These are phyloP conservation scores for Epistrophella euchroma DNA, from an alignment of 2,888 invertebrate genomes.

Conservation along the genomic window DNA sequence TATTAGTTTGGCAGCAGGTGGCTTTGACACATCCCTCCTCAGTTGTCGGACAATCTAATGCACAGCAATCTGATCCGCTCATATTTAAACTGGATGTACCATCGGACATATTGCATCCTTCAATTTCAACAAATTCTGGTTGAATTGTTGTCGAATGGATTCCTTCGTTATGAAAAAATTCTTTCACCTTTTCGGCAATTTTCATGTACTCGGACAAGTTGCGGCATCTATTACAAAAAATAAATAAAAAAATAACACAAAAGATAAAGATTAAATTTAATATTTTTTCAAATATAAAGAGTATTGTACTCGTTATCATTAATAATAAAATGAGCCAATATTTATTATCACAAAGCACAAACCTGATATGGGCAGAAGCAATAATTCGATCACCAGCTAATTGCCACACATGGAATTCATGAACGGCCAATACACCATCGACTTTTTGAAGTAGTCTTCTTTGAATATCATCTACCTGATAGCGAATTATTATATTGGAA, in stretches of 20 bases:
- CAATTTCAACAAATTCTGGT: constrained; percentile 97
- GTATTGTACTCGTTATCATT: background rate
- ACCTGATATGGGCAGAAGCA: constrained; percentile 98
- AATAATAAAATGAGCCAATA: background rate
- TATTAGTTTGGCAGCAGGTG: constrained; percentile 89
- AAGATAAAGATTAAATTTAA: background rate
- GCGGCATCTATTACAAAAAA: constrained; percentile 90
- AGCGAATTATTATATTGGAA: background rate
- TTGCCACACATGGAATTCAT: constrained; percentile 99
- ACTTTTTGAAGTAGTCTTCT: constrained; percentile 94
- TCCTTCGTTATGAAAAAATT: constrained; percentile 98
- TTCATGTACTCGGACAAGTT: constrained; percentile 98
- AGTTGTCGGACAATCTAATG: constrained; percentile 94
- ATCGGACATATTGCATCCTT: constrained; percentile 84
- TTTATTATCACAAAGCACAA: constrained; percentile 37
- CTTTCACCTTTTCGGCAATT: constrained; percentile 97
- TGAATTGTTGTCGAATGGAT: constrained; percentile 99
- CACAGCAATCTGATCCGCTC: constrained; percentile 88
- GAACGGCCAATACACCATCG: constrained; percentile 97
- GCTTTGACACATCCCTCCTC: constrained; percentile 93
- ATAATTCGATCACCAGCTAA: constrained; percentile 98
- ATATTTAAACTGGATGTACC: constrained; percentile 84
- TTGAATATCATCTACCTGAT: constrained; percentile 94
- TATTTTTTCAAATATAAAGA: background rate
- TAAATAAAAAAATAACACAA: background rate